These are phyloP conservation scores for Caenorhabditis sp. DNA, from an alignment of 2,888 invertebrate genomes.

Conservation along the genomic window DNA sequence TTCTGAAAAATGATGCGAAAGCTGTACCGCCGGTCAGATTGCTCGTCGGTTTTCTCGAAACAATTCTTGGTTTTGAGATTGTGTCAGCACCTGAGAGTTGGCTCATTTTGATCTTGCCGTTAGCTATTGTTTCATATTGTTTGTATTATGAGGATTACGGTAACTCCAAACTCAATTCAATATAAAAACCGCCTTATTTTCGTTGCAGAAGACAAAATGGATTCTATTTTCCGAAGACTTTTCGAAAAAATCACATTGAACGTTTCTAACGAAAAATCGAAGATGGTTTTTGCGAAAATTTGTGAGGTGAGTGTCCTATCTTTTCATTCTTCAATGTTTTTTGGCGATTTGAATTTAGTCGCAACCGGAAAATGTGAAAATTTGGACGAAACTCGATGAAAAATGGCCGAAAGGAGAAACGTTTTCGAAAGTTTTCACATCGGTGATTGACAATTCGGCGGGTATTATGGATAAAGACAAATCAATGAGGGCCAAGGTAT, in stretches of 20 bases:
- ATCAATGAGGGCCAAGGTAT: too few relatives aligned
- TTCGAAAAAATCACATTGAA: too few relatives aligned
- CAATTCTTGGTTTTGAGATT: neutral
- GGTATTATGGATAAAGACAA: too few relatives aligned
- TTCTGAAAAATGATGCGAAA: neutral
- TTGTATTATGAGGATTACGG: neutral
- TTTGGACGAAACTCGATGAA: neutral
- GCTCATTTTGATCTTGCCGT: neutral
- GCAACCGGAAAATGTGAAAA: neutral
- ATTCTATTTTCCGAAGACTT: neutral
- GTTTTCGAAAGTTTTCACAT: neutral
- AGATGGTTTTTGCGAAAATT: too few relatives aligned
- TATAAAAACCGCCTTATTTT: neutral
- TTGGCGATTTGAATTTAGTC: too few relatives aligned
- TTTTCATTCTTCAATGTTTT: too few relatives aligned
- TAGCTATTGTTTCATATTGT: neutral
- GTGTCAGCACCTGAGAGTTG: neutral
- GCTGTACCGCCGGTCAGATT: neutral
- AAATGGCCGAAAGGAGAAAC: neutral
- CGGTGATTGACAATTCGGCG: neutral
- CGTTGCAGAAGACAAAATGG: neutral
- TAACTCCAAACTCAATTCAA: neutral
- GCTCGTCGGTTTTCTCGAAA: neutral
- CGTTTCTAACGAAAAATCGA: too few relatives aligned
- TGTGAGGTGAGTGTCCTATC: too few relatives aligned